phyloP scores from a whole-genome alignment of 2,113 vertebrate genomes.

The Chaetodon auriga region DNA sequence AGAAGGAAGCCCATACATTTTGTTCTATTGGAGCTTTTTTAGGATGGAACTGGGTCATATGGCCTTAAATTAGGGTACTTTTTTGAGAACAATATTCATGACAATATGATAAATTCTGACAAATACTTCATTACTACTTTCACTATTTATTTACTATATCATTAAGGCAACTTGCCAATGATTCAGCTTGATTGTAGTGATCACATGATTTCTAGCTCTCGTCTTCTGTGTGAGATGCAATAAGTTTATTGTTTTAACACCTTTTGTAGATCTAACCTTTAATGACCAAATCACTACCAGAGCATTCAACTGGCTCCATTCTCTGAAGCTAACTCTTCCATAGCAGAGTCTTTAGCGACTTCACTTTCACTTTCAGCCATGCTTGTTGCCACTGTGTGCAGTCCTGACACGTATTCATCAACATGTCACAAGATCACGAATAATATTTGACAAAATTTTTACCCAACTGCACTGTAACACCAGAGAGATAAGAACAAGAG shows the following conservation, averaged over 20 bases:
- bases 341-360: background rate
- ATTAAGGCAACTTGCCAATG: background rate
- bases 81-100: background rate
- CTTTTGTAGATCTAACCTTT: background rate
- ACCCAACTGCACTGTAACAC: background rate
- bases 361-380: background rate
- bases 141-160: background rate
- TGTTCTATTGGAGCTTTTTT: background rate
- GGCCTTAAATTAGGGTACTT: background rate
- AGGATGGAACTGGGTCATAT: too few relatives aligned
- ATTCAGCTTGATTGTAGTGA: background rate
- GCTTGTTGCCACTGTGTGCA: background rate
- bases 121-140: background rate
- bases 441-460: background rate
- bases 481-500: background rate
- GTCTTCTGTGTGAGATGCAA: background rate
- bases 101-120: background rate
- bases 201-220: background rate
- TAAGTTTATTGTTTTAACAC: background rate
- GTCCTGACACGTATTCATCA: too few relatives aligned
- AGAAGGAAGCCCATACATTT: constrained; percentile 34
- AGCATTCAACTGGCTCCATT: background rate
- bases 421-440: background rate
- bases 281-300: background rate
- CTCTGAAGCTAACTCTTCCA: background rate